Evolutionary conservation across 2,113 vertebrate genomes (phyloP).

Genomic region (Ariopsis seemanni): DNA sequence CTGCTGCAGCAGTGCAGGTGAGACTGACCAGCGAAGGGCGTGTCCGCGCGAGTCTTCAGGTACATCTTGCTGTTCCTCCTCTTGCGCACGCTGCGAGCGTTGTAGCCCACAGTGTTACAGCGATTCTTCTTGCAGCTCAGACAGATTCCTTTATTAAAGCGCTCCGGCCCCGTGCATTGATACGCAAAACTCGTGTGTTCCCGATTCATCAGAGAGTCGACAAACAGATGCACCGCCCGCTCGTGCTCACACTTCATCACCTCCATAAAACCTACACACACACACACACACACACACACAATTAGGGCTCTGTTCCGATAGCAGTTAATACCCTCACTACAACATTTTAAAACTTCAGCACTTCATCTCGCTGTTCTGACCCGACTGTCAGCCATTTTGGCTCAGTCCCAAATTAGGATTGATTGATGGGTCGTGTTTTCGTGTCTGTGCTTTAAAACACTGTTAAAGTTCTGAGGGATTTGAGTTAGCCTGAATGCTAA

Average conservation of each 20-base stretch:
- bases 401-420: neutral
- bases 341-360: neutral
- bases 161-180: slow-evolving; percentile 84
- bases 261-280: slow-evolving; percentile 78
- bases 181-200: slow-evolving; percentile 91
- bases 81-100: slow-evolving; percentile 79
- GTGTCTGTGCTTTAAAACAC: too few relatives aligned
- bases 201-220: slow-evolving; percentile 90
- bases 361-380: neutral
- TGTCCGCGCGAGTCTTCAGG: slow-evolving; percentile 89
- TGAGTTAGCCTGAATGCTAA: neutral
- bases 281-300: slow-evolving; percentile 16
- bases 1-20: neutral
- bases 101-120: slow-evolving; percentile 92
- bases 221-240: slow-evolving; percentile 88
- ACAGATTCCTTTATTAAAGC: slow-evolving; percentile 96
- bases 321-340: too few relatives aligned
- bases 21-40: slow-evolving; percentile 85
- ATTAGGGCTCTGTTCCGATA: neutral
- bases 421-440: too few relatives aligned
- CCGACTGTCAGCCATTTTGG: neutral
- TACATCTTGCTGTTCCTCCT: slow-evolving; percentile 93
- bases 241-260: slow-evolving; percentile 92
- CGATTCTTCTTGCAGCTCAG: slow-evolving; percentile 96
- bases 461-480: neutral